Percentiles rank a stretch among this genome's conserved stretches.
phyloP scores from a whole-genome alignment of 2,888 invertebrate species.

The Drosophila heteroneura region DNA sequence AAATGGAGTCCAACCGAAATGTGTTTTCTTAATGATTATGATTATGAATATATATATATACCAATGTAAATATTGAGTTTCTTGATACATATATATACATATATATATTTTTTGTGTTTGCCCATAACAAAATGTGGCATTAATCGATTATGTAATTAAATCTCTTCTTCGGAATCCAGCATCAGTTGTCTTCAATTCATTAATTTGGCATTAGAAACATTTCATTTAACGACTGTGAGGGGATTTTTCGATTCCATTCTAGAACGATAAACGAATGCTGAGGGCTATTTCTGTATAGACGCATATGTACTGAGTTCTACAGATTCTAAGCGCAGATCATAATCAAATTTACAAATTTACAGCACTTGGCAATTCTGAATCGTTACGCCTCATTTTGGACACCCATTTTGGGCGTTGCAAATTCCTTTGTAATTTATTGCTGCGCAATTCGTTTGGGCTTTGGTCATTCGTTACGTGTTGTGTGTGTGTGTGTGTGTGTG shows the following conservation, averaged over 20 bases:
- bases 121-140: background rate
- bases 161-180: background rate
- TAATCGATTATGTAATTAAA: background rate
- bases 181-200: background rate
- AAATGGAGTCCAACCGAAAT: background rate
- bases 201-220: background rate
- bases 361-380: conserved; percentile 8
- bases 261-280: background rate
- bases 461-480: conserved; percentile 55
- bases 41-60: background rate
- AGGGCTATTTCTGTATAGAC: background rate
- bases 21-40: background rate
- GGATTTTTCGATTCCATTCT: background rate
- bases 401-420: conserved; percentile 62
- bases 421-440: conserved; percentile 71
- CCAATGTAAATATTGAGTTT: background rate
- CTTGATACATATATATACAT: background rate
- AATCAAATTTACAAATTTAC: conserved; percentile 44
- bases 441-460: conserved; percentile 72
- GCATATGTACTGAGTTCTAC: background rate
- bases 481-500: background rate
- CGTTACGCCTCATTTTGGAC: conserved; percentile 52
- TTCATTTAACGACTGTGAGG: background rate
- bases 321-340: conserved; percentile 13
- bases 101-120: too few relatives aligned